These are phyloP conservation scores for Myiotriccus ornatus DNA, from an alignment of 2,797 vertebrate genomes.

Conservation along the genomic window DNA sequence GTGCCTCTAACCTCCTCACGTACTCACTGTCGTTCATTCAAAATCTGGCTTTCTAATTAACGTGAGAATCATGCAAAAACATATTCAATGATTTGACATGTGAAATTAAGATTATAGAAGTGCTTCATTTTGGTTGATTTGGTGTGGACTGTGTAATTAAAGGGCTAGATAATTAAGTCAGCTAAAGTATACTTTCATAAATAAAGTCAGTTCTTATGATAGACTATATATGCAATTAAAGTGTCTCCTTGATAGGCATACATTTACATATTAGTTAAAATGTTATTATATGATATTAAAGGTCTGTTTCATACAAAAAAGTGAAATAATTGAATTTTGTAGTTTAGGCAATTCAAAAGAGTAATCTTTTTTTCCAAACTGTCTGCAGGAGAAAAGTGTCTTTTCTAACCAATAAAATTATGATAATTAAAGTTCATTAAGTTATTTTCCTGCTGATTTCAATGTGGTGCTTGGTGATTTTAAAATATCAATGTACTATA, in stretches of 20 bases:
- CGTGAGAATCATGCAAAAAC: background rate
- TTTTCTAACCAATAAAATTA: conserved; percentile 52
- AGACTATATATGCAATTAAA: conserved; percentile 51
- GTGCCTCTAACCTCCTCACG: background rate
- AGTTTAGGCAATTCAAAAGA: conserved; percentile 32
- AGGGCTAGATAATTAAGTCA: conserved; percentile 59
- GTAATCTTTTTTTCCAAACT: background rate
- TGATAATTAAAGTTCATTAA: conserved; percentile 36
- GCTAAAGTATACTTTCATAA: conserved; percentile 36
- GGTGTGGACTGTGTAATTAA: conserved; percentile 52
- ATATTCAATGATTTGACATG: conserved; percentile 16
- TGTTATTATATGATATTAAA: conserved; percentile 32
- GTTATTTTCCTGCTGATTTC: conserved; percentile 46
- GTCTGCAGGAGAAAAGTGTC: conserved; percentile 27
- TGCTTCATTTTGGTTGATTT: conserved; percentile 67
- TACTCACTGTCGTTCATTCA: background rate
- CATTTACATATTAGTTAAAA: conserved; percentile 50
- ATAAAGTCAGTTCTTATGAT: conserved; percentile 46
- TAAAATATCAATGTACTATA: conserved; percentile 30
- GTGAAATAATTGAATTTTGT: conserved; percentile 29
- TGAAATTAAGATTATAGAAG: conserved; percentile 48
- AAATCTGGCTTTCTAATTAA: background rate
- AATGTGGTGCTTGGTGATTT: background rate
- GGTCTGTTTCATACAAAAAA: conserved; percentile 8
- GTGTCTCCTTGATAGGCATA: conserved; percentile 35